Conservation (phyloP, 2,888 invertebrate genomes). For the Hylaea fasciaria region DNA sequence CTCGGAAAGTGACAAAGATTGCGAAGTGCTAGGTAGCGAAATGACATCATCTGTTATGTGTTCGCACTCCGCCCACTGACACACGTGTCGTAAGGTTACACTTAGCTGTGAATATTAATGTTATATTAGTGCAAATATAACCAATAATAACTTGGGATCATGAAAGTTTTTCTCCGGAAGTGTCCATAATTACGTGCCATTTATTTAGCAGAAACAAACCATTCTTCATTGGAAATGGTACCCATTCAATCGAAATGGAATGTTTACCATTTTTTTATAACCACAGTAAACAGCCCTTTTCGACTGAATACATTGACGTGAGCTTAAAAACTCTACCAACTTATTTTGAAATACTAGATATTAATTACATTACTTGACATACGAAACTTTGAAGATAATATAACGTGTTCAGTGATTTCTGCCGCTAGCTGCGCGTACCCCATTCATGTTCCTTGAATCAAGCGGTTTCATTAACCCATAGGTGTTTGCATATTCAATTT, state of each 20-base stretch:
- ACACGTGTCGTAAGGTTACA: conserved; percentile 69
- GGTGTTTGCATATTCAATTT: conserved; percentile 34
- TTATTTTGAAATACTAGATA: too few species aligned
- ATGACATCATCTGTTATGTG: conserved; percentile 78
- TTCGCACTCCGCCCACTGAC: conserved; percentile 73
- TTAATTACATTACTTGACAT: too few species aligned
- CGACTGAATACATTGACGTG: too few species aligned
- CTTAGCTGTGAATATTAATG: conserved; percentile 40
- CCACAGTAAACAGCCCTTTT: too few species aligned
- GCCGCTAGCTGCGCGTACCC: neutral
- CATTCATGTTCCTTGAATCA: conserved; percentile 8
- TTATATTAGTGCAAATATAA: neutral
- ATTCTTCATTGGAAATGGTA: too few species aligned
- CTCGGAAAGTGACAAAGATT: conserved; percentile 63
- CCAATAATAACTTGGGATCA: neutral
- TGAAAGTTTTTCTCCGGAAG: neutral
- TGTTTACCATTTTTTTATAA: too few species aligned
- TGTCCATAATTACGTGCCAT: too few species aligned
- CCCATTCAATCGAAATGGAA: too few species aligned
- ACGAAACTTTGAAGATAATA: too few species aligned
- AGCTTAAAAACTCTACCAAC: too few species aligned
- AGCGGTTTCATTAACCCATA: conserved; percentile 16
- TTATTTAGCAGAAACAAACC: too few species aligned
- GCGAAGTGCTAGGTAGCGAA: conserved; percentile 62
- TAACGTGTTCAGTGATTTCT: too few species aligned